These are phyloP conservation scores for Megaleporinus macrocephalus DNA, from an alignment of 2,113 vertebrate species.

Conservation along the genomic window DNA sequence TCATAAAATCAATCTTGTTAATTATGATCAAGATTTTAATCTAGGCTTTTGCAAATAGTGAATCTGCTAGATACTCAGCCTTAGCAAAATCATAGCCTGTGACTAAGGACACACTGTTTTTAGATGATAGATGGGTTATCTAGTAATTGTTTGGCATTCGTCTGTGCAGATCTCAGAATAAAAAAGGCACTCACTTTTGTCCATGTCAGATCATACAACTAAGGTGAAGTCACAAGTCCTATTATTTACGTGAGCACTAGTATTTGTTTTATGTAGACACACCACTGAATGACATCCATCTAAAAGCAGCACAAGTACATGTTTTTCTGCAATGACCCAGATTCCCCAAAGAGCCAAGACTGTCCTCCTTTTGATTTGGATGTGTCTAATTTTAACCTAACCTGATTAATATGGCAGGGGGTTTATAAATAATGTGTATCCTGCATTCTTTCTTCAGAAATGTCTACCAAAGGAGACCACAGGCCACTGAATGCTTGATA, in stretches of 20 bases:
- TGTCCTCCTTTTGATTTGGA: constrained; percentile 77
- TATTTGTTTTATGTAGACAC: constrained; percentile 27
- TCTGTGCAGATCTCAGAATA: constrained; percentile 25
- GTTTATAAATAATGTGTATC: constrained; percentile 72
- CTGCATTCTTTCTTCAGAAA: constrained; percentile 35
- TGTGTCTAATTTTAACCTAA: constrained; percentile 76
- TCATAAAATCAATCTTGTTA: too few species aligned
- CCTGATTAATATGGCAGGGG: constrained; percentile 72
- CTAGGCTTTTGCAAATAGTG: too few species aligned
- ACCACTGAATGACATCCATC: constrained; percentile 18
- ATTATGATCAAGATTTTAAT: too few species aligned
- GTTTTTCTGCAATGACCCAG: constrained; percentile 74
- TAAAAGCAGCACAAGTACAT: constrained; percentile 33
- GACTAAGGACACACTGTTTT: too few species aligned
- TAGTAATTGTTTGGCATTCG: background rate
- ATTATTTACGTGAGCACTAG: background rate
- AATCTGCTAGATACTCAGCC: too few species aligned
- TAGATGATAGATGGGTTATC: too few species aligned
- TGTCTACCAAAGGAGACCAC: background rate
- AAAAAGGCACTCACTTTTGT: background rate
- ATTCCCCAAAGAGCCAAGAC: constrained; percentile 67
- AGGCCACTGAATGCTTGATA: background rate
- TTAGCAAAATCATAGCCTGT: too few species aligned
- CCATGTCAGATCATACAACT: background rate
- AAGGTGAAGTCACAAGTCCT: background rate